Evolutionary conservation across 2,797 vertebrate species (phyloP), one percentile per base, ranked within the genome.

Genomic region (Sebastes alutus): DNA sequence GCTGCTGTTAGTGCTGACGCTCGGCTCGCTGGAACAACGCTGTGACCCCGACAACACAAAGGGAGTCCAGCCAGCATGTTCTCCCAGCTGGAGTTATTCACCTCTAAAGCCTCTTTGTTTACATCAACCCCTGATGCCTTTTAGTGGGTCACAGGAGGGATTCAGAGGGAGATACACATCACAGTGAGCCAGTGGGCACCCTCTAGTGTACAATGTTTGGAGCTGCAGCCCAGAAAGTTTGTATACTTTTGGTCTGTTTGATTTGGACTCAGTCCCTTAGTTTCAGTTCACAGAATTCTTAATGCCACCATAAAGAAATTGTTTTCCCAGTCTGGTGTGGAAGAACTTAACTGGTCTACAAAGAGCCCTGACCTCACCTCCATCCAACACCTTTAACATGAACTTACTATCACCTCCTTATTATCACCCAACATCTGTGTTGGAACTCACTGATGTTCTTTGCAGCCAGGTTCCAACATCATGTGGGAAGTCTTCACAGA

Each of bases 1-100:
- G 87, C 87, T 84, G 72, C 80, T 74, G 85, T 91, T 93, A 87
- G 58, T 95, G 94, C 95, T 95, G 94, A 95, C 82, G 78, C 81
- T 49, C 69, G 25, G 85, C 81, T 85, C 66, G 27, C 77, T 87
- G 79, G 83, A 93, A 94, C 86, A 94, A 94, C 88, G 78, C 73
- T 13, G 68, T 68, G 78, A 81, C 68, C 79, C 69, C 65, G 23
- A 71, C 63, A 86, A 78, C 85, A 93, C 90, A 94, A 95, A 93
- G 83, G 80, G 67, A 77, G 73, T 61, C 55, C 80, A 83, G 78
- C 86, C 88, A 90, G 93, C 78, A 88, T 2, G 83, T 93, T 91
- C 91, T 52, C 73, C 69, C 77, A 78, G 81, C 88, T 88, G 78
- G 62, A 67, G 76, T 38, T 79, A 89, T 91, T 92, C 92, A 91